These are phyloP conservation scores for Drosophila oshimai DNA, from an alignment of 1,140 invertebrate species.

Conservation along the genomic window DNA sequence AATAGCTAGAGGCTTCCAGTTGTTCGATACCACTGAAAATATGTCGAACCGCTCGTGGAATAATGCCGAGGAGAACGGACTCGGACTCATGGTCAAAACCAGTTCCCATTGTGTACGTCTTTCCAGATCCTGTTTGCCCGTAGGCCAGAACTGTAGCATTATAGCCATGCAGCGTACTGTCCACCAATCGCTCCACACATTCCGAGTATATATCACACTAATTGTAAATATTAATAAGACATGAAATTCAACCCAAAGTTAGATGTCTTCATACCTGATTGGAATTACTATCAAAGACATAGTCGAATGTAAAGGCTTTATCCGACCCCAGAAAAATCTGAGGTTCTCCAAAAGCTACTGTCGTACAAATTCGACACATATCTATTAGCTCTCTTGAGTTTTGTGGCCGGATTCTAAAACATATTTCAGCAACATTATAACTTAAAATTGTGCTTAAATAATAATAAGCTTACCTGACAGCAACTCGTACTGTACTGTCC, in stretches of 20 bases:
- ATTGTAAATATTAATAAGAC: no score
- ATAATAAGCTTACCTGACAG: slow-evolving; percentile 18
- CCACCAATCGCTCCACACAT: slow-evolving; percentile 93
- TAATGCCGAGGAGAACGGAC: slow-evolving; percentile 90
- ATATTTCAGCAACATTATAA: neutral
- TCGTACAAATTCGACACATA: slow-evolving; percentile 96
- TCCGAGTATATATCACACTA: slow-evolving; percentile 91
- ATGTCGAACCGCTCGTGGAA: slow-evolving; percentile 95
- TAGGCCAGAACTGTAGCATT: slow-evolving; percentile 98
- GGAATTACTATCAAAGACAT: slow-evolving; percentile 93
- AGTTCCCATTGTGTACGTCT: slow-evolving; percentile 99
- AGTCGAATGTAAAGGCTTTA: slow-evolving; percentile 98
- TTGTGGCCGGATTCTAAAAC: slow-evolving; percentile 95
- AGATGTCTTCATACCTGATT: slow-evolving; percentile 84
- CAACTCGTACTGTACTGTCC: slow-evolving; percentile 26
- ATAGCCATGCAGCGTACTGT: slow-evolving; percentile 94
- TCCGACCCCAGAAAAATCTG: slow-evolving; percentile 97
- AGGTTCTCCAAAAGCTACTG: slow-evolving; percentile 92
- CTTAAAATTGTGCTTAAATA: neutral
- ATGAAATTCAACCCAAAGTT: neutral
- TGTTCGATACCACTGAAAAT: slow-evolving; percentile 91
- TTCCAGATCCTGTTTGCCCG: slow-evolving; percentile 98
- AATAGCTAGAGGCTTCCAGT: slow-evolving; percentile 1
- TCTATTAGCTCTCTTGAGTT: slow-evolving; percentile 96
- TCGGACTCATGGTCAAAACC: slow-evolving; percentile 94